phyloP scores from a whole-genome alignment of 2,888 invertebrate species.

The Napeogenes sylphis region DNA sequence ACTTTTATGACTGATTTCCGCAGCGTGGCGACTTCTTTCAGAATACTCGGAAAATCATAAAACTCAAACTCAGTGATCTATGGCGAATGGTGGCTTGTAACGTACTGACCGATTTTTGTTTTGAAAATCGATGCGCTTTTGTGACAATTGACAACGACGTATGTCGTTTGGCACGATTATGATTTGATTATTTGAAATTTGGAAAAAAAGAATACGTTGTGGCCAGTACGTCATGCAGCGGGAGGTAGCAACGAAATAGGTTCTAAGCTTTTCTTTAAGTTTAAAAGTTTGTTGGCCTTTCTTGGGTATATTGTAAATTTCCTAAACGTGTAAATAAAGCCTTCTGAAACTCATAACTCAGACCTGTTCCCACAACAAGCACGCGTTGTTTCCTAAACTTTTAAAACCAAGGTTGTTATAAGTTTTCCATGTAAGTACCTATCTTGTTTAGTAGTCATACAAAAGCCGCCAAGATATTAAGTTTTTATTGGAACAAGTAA shows the following conservation, averaged over 20 bases:
- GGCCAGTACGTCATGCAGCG: conserved; percentile 30
- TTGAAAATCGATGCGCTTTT: conserved; percentile 64
- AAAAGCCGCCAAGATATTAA: no score
- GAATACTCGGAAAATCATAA: conserved; percentile 38
- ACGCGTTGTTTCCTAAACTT: no score
- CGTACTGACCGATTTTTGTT: conserved; percentile 44
- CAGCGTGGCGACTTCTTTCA: conserved; percentile 65
- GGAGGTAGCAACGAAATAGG: conserved; percentile 14
- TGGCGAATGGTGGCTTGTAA: conserved; percentile 19
- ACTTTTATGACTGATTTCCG: conserved; percentile 73
- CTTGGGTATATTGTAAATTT: no score
- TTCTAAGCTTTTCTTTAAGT: neutral
- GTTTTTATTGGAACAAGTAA: no score
- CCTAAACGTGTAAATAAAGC: no score
- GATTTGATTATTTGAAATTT: conserved; percentile 63
- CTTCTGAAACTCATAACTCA: no score
- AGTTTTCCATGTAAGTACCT: no score
- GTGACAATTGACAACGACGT: conserved; percentile 69
- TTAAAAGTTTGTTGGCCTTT: no score
- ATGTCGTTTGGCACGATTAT: conserved; percentile 62
- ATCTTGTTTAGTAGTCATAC: no score
- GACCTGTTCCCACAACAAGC: no score
- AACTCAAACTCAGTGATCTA: conserved; percentile 19
- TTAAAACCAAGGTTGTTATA: no score
- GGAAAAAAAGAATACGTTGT: conserved; percentile 41